Conservation (phyloP, 2,888 invertebrate genomes). For the Argyresthia goedartella region DNA sequence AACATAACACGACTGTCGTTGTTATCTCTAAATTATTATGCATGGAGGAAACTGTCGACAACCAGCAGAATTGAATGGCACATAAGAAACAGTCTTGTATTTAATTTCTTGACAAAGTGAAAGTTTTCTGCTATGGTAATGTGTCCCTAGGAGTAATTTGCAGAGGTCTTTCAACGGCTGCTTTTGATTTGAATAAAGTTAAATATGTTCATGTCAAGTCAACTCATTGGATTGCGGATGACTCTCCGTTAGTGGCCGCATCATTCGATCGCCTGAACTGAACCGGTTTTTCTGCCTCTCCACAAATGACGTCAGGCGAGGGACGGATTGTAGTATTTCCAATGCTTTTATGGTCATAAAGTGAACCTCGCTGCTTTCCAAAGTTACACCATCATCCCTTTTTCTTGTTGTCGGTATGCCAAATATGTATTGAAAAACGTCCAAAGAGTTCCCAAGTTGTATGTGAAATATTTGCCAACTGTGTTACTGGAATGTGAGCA, state of each 20-base stretch:
- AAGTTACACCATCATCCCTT: background rate
- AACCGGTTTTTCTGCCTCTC: conserved; percentile 53
- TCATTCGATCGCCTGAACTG: conserved; percentile 22
- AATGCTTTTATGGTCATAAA: conserved; percentile 34
- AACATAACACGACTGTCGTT: conserved; percentile 23
- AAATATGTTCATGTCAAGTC: no score
- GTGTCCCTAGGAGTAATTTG: no score
- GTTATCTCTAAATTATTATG: conserved; percentile 39
- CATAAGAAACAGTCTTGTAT: no score
- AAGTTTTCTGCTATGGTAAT: no score
- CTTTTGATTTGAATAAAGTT: no score
- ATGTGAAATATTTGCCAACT: conserved; percentile 5
- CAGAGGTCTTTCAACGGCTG: no score
- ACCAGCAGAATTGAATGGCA: no score
- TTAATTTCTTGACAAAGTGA: no score
- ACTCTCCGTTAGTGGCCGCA: conserved; percentile 33
- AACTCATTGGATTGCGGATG: conserved; percentile 32
- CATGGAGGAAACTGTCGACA: conserved; percentile 26
- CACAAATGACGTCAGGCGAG: conserved; percentile 16
- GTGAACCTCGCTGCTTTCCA: background rate
- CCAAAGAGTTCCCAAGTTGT: background rate
- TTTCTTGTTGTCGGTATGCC: no score
- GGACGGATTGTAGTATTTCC: conserved; percentile 16
- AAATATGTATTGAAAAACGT: no score
- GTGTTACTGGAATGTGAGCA: conserved; percentile 12